A percentile compares a stretch with the other conserved stretches of the same genome.
These are phyloP conservation scores for Polydrusus tereticollis DNA, from an alignment of 2,888 invertebrate species.

Conservation along the genomic window DNA sequence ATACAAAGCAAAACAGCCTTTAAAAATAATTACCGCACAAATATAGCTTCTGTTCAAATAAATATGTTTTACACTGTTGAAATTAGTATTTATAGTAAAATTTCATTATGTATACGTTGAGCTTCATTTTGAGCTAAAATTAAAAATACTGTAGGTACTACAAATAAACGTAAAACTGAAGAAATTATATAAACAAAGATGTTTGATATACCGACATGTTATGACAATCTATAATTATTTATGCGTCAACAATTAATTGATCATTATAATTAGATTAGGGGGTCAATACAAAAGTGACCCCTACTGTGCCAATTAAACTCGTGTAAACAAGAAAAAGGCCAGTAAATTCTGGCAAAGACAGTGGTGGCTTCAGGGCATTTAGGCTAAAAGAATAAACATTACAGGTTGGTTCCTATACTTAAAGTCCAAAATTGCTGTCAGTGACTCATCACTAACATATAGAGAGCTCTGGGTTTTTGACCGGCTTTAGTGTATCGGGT, in stretches of 20 bases:
- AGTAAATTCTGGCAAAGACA: not conserved
- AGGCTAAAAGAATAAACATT: not conserved
- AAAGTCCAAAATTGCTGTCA: too few species aligned
- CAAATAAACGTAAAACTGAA: slow-evolving; percentile 14
- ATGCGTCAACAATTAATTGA: not conserved
- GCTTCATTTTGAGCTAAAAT: slow-evolving; percentile 3
- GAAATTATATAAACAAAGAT: slow-evolving; percentile 9
- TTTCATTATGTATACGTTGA: slow-evolving; percentile 6
- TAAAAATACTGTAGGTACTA: slow-evolving; percentile 5
- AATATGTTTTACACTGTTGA: slow-evolving; percentile 11
- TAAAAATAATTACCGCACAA: not conserved
- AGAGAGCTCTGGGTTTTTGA: too few species aligned
- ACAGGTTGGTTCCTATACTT: too few species aligned
- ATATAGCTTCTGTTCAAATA: slow-evolving; percentile 8
- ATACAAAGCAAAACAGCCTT: not conserved
- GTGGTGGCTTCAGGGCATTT: not conserved
- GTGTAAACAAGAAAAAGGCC: not conserved
- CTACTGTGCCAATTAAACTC: not conserved
- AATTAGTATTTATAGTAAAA: slow-evolving; percentile 17
- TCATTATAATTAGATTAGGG: slow-evolving; percentile 14
- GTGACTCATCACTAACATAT: too few species aligned
- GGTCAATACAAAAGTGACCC: not conserved
- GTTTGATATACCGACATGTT: slow-evolving; percentile 8
- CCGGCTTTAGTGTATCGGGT: too few species aligned
- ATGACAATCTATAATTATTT: slow-evolving; percentile 5